Conservation (phyloP, 2,888 invertebrate species). For the Meteorus cinctellus region DNA sequence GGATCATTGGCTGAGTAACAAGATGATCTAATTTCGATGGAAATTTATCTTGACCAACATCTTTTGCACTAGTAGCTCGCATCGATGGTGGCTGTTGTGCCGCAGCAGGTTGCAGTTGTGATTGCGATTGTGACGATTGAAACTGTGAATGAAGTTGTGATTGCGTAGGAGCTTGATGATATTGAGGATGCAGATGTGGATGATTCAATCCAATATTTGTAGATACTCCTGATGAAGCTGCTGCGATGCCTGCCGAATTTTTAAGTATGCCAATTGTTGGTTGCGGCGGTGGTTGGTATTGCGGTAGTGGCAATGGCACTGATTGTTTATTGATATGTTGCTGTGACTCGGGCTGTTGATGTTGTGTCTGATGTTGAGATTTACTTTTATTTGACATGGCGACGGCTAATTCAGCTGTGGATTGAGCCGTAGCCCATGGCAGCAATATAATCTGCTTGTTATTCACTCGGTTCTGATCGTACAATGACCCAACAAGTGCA, state of each 20-base stretch:
- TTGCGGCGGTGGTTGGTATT: conserved; percentile 84
- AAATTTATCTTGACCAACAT: conserved; percentile 64
- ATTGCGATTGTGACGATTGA: conserved; percentile 63
- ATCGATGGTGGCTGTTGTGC: conserved; percentile 47
- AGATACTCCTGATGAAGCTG: conserved; percentile 56
- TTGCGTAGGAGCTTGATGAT: conserved; percentile 63
- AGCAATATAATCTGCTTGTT: conserved; percentile 56
- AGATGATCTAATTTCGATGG: conserved; percentile 60
- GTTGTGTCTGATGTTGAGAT: conserved; percentile 59
- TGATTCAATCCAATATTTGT: conserved; percentile 57
- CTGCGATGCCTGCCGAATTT: conserved; percentile 70
- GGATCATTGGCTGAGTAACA: conserved; percentile 54
- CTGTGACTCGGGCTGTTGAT: conserved; percentile 43
- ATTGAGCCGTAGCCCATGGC: conserved; percentile 69
- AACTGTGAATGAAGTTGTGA: conserved; percentile 62
- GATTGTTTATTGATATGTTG: conserved; percentile 50
- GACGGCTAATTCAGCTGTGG: conserved; percentile 68
- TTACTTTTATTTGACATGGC: conserved; percentile 73
- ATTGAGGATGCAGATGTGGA: conserved; percentile 63
- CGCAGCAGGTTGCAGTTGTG: conserved; percentile 5
- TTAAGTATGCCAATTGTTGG: conserved; percentile 80
- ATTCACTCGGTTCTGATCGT: conserved; percentile 7
- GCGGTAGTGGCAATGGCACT: conserved; percentile 82
- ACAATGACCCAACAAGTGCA: conserved; percentile 30
- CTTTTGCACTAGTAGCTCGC: conserved; percentile 55